A percentile compares a stretch with the other conserved stretches of the same genome.
phyloP scores from a whole-genome alignment of 1,140 invertebrate species.

The Dreissena rostriformis region DNA sequence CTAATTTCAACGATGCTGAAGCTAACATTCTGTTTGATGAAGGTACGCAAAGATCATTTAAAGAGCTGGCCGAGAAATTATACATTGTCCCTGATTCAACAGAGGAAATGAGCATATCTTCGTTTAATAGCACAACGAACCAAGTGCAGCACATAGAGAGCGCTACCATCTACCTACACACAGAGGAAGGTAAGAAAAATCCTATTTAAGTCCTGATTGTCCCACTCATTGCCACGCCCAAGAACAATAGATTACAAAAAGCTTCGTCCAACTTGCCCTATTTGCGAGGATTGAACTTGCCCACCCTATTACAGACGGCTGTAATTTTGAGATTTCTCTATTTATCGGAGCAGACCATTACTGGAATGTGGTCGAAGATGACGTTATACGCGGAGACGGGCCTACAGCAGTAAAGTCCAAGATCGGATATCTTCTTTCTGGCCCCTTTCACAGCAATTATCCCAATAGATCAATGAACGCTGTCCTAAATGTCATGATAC shows the following conservation, averaged over 20 bases:
- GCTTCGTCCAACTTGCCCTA: neutral
- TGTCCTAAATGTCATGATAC: conserved; percentile 4
- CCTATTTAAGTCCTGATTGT: no score
- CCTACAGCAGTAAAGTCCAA: conserved; percentile 46
- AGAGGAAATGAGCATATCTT: conserved; percentile 11
- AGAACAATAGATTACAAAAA: conserved; percentile 8
- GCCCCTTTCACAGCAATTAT: neutral
- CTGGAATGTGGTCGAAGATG: conserved; percentile 42
- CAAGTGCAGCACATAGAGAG: conserved; percentile 9
- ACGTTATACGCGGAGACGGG: conserved; percentile 37
- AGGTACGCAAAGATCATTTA: conserved; percentile 47
- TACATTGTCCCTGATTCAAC: neutral
- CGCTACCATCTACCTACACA: conserved; percentile 22
- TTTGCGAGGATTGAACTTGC: conserved; percentile 38
- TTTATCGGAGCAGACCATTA: conserved; percentile 46
- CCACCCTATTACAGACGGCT: conserved; percentile 12
- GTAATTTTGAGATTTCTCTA: conserved; percentile 23
- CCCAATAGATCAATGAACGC: neutral
- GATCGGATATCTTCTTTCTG: conserved; percentile 17
- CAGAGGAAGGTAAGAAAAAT: conserved; percentile 11
- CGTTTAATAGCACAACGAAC: conserved; percentile 19
- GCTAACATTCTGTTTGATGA: conserved; percentile 56
- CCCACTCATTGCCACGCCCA: conserved; percentile 28
- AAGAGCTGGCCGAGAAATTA: conserved; percentile 38
- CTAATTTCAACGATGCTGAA: neutral